Conservation (phyloP, 2,888 invertebrate genomes). For the Atrina japonica region DNA sequence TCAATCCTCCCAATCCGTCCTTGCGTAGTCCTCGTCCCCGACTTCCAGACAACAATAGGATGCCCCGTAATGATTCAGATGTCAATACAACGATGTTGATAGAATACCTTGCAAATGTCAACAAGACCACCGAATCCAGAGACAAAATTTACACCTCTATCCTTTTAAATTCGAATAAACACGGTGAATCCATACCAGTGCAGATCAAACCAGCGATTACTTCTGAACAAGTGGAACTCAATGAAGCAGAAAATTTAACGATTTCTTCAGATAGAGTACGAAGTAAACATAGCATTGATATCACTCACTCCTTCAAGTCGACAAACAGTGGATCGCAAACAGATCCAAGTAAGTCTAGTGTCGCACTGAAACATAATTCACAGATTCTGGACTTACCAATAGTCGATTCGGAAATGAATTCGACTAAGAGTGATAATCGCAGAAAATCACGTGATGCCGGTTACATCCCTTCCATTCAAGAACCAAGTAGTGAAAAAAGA, state of each 20-base stretch:
- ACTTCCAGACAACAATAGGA: slow-evolving; percentile 2
- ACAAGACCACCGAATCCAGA: slow-evolving; percentile 7
- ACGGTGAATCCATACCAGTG: slow-evolving; percentile 4
- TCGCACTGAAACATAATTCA: too few relatives aligned
- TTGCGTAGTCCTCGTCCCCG: not conserved
- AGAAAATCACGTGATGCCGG: too few relatives aligned
- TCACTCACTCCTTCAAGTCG: too few relatives aligned
- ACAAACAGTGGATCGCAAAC: too few relatives aligned
- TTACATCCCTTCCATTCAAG: too few relatives aligned
- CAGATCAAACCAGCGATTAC: slow-evolving; percentile 18
- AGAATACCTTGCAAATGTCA: slow-evolving; percentile 34
- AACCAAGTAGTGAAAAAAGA: too few relatives aligned
- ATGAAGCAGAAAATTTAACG: slow-evolving; percentile 23
- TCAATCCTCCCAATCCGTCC: not conserved
- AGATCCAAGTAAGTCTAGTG: too few relatives aligned
- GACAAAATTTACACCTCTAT: slow-evolving; percentile 24
- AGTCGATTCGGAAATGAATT: too few relatives aligned
- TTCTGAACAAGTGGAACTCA: slow-evolving; percentile 19
- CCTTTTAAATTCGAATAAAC: slow-evolving; percentile 19
- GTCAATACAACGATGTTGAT: slow-evolving; percentile 28
- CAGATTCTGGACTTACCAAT: too few relatives aligned
- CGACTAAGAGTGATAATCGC: too few relatives aligned
- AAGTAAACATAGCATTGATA: not conserved
- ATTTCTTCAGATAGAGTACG: not conserved
- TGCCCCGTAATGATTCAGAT: slow-evolving; percentile 3